Conservation (phyloP, 2,113 vertebrate genomes). For the Mionectes macconnelli region DNA sequence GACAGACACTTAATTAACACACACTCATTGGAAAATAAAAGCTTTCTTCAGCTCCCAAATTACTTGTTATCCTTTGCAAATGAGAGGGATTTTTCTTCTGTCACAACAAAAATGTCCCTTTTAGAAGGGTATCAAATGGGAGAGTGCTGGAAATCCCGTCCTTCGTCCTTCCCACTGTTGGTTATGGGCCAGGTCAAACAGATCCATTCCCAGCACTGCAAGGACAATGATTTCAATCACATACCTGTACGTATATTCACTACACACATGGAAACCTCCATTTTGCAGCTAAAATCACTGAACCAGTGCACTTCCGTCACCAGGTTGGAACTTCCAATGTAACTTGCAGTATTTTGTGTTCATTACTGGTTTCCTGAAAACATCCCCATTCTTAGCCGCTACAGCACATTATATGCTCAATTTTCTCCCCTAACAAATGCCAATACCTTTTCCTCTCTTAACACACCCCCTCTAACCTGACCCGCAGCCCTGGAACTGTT, state of each 20-base stretch:
- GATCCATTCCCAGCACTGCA: not conserved
- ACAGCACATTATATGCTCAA: not conserved
- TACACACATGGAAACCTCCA: not conserved
- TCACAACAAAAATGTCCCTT: not conserved
- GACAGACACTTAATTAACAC: constrained; percentile 46
- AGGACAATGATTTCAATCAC: not conserved
- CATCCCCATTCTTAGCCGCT: not conserved
- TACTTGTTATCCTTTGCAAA: constrained; percentile 18
- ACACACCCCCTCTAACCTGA: not conserved
- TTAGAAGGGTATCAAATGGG: not conserved
- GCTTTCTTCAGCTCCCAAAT: not conserved
- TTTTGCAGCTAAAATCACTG: not conserved
- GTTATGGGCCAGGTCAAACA: not conserved
- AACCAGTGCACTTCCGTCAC: not conserved
- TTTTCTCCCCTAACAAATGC: not conserved
- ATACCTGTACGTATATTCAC: not conserved
- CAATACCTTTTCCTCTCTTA: not conserved
- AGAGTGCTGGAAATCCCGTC: not conserved
- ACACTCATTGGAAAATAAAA: not conserved
- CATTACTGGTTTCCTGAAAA: not conserved
- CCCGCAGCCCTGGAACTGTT: not conserved
- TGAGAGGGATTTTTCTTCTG: not conserved
- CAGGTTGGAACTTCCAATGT: not conserved
- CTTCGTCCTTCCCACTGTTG: not conserved
- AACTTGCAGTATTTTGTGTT: not conserved